These are phyloP conservation scores for Uromys caudimaculatus DNA, from an alignment of 2,797 vertebrate genomes.

Conservation along the genomic window DNA sequence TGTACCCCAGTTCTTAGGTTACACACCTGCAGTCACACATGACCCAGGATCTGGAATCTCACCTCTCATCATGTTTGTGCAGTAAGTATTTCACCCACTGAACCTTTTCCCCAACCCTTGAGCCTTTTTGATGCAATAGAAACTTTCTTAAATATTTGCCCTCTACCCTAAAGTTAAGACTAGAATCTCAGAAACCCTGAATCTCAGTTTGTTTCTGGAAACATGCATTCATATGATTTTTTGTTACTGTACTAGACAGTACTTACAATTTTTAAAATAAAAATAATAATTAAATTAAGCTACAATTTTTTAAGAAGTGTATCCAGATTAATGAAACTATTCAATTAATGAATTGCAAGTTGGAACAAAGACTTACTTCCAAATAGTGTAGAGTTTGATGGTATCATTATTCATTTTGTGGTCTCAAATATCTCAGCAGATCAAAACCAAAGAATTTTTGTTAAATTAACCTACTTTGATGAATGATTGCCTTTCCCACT, in stretches of 20 bases:
- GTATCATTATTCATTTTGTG: slow-evolving; percentile 42
- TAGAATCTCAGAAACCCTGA: not conserved
- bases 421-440: not conserved
- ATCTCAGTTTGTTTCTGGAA: slow-evolving; percentile 44
- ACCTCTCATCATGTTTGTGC: not conserved
- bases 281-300: slow-evolving; percentile 29
- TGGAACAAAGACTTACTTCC: slow-evolving; percentile 31
- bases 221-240: not conserved
- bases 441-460: slow-evolving; percentile 6
- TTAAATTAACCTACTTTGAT: slow-evolving; percentile 26
- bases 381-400: not conserved
- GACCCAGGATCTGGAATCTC: not conserved
- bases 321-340: slow-evolving; percentile 35
- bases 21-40: too few relatives aligned
- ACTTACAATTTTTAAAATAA: not conserved
- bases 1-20: not conserved
- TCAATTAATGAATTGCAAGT: slow-evolving; percentile 25
- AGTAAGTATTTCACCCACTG: too few relatives aligned
- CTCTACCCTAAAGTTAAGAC: not conserved
- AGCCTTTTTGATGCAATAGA: not conserved
- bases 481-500: not conserved
- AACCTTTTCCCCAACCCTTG: not conserved
- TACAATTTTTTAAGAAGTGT: not conserved
- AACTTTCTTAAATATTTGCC: slow-evolving; percentile 30
- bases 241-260: not conserved